Evolutionary conservation across 2,113 vertebrate species (phyloP), one percentile per base, ranked within the genome.

Genomic region (Columbina picui): DNA sequence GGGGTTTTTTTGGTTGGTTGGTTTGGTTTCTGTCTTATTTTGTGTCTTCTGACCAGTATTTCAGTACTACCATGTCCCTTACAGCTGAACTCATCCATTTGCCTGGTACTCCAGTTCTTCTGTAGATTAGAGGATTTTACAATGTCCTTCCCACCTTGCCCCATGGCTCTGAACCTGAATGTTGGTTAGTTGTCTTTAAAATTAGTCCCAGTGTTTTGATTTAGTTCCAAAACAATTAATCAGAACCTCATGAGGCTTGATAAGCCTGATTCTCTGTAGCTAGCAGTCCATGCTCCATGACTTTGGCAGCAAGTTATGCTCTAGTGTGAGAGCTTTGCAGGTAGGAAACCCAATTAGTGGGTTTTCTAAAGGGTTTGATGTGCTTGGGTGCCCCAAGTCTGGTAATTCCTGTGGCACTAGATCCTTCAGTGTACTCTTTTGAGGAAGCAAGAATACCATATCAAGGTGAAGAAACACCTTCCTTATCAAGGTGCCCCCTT

Each of bases 361-460:
- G 11, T 59, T 96, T 90, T 85, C 84, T 95, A 39, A 86, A 70
- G 79, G 63, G 55, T n/a, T 88, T 20, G 79, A 86, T 86, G 47
- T 78, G 71, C 67, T 70, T 43, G 50, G 86, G 50, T 83, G 75
- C 41, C 47, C 75, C 68, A 88, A 59, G 26, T 83, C 63, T 77
- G 36, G 11, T 77, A 68, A 36, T 70, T 91, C 74, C 87, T 70
- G 50, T 29, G 50, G 57, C 2, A 27, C 38, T 69, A 63, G 77
- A 95, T 39, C 87, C 41, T 76, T 87, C 70, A 67, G 45, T 0
- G 0, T 17, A n/a, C 10, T 61, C 50, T 83, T 84, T 32, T 34
- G 39, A 60, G 41, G 47, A 59, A 73, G 61, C 22, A 77, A 70
- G 82, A 65, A 26, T 27, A 52, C 38, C 43, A 43, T 56, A 77